Evolutionary conservation across 2,113 vertebrate genomes (phyloP), one percentile per base, ranked within the genome.

Genomic region (Ciconia maguari): DNA sequence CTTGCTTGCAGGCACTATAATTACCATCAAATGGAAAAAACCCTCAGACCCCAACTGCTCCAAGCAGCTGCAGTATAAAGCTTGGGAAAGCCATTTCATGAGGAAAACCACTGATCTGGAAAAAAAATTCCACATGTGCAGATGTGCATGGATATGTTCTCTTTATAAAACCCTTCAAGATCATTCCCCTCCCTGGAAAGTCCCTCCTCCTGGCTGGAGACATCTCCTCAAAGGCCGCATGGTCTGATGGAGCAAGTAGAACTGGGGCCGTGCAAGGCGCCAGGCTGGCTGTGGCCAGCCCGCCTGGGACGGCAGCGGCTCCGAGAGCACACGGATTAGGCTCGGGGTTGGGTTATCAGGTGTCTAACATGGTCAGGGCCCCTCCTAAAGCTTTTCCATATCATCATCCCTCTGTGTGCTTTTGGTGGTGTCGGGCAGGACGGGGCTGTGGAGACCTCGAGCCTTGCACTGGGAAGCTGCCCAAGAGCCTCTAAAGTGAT

Each of bases 181-280:
- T 27, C 4, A 0, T 29, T 75, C 18, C 20, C 41, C 15, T 64
- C 25, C 60, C 13, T 57, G 64, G 3, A 17, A 32, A 61, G 6
- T 54, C 58, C 17, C 30, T 79, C 5, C 36, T 82, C 24, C 13
- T 5, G 5, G 34, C 22, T 62, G 61, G 51, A 86, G 24, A 11
- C 2, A 1, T 13, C 20, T 88, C 46, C 55, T 61, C 42, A 20
- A 70, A 61, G 51, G 19, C 58, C 2, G 0, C 3, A 0, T 22
- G 42, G 15, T 66, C 24, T 34, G 46, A 61, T n/a, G 55, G 30
- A 75, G 9, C 29, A 6, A 48, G 44, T 4, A 36, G 21, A 46
- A 51, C 8, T 1, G 0, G 27, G 46, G 44, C 38, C 1, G 1
- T 42, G 54, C 13, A 9, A 51, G 44, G 55, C 3, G 5, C 51